Conservation (phyloP, 2,797 vertebrate genomes). For the Tapera naevia region DNA sequence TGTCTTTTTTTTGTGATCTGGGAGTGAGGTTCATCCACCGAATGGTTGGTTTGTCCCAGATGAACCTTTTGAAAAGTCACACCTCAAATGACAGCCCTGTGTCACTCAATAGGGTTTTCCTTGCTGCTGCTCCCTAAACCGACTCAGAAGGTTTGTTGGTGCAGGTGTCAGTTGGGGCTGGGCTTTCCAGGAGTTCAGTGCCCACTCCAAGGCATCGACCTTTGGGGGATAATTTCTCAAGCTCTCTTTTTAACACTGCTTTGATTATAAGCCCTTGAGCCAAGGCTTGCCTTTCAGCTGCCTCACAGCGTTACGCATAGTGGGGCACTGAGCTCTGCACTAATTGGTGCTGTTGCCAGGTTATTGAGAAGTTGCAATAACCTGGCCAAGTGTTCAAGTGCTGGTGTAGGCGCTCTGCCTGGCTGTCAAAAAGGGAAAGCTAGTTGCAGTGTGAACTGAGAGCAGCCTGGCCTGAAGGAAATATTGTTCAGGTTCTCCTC, state of each 20-base stretch:
- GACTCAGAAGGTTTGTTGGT: neutral
- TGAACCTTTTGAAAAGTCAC: neutral
- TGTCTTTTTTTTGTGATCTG: neutral
- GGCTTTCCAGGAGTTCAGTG: neutral
- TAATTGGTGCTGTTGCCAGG: conserved; percentile 1
- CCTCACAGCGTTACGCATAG: neutral
- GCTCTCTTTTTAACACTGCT: neutral
- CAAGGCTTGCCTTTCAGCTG: neutral
- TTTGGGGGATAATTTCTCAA: neutral
- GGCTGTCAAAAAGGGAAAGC: neutral
- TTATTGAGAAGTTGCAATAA: conserved; percentile 8
- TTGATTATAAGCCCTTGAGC: neutral
- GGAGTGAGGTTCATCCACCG: neutral
- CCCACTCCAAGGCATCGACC: neutral
- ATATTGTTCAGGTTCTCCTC: neutral
- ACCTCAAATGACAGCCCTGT: neutral
- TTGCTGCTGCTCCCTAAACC: neutral
- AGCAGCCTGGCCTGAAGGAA: neutral
- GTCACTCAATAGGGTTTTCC: neutral
- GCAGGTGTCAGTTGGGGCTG: neutral
- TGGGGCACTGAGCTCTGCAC: neutral
- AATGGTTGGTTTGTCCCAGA: neutral
- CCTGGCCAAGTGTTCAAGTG: neutral
- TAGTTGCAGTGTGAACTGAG: conserved; percentile 1
- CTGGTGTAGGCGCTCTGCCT: neutral